Base-by-base conservation (phyloP, 2,888 invertebrate genomes). In the Sipha maydis region DNA sequence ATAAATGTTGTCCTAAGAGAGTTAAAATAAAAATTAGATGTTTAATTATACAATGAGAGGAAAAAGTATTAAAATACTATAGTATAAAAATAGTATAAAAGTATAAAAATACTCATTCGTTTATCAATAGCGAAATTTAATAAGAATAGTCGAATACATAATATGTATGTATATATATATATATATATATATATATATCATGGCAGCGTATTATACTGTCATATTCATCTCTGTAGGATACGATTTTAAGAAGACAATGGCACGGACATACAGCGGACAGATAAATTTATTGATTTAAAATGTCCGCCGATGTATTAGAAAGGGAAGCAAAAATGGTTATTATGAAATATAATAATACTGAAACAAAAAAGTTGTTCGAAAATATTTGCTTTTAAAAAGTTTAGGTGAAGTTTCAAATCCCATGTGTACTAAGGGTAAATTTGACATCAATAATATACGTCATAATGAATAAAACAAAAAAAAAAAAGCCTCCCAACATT, bases 311-410 rank as follows among this genome's bases (percentile, higher is more conserved):
- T 28, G 28, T 61, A 75, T 75, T 75, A 48, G 25, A 71, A 71
- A 25, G 69, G 5, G 28, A 82, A 54, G 48, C 21, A 28, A 83
- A 71, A 82, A 31, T 48, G 31, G 0, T 71, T 54, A 11, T 56
- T 56, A 56, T 83, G 34, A 75, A 75, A 75, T 21, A 75, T 21
- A 83, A 83, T 73, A 38, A 48, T 28, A 69, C 5, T 54, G 34
- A 88, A 88, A 88, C 71, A 80, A 80, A 88, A 80, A 88, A 88
- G 73, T 75, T 75, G 56, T 80, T 31, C 21, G 28, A 79, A 82
- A 88, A 88, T 79, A 82, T 80, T 73, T 88, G 82, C 73, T 80
- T 86, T 86, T 73, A 73, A 82, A 88, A 88, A 88, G 88, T 88
- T 88, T 82, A 82, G 41, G 61, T 14, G 86, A 71, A 85, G 85